A percentile compares a stretch with the other conserved stretches of the same genome.
These are phyloP conservation scores for Ctenopoma kingsleyae DNA, from an alignment of 2,797 vertebrate species.

Conservation along the genomic window DNA sequence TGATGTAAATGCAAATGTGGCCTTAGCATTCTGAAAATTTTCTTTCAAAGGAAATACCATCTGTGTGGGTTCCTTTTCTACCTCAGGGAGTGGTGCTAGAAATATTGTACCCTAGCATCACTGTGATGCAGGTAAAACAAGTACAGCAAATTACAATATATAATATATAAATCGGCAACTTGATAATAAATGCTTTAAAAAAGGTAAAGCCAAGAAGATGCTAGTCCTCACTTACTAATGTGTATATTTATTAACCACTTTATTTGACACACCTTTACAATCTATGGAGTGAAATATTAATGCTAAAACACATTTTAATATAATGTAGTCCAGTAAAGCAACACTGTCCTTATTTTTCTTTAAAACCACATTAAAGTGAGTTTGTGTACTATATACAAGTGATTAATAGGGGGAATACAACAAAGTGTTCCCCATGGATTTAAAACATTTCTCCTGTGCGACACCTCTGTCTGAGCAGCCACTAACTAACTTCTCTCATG, in stretches of 20 bases:
- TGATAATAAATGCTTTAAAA: not conserved
- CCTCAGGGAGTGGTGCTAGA: conserved; percentile 19
- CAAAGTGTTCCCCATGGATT: not conserved
- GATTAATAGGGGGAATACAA: not conserved
- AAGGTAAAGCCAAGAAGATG: not conserved
- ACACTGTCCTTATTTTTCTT: not conserved
- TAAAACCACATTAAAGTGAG: not conserved
- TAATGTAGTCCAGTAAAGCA: no score
- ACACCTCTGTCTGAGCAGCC: not conserved
- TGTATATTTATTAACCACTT: no score
- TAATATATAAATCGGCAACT: not conserved
- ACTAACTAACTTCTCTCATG: conserved; percentile 6
- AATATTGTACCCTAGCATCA: not conserved
- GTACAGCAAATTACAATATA: not conserved
- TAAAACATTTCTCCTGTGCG: not conserved
- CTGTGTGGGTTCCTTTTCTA: not conserved
- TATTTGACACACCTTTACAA: no score
- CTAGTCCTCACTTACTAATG: no score
- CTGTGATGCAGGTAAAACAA: conserved; percentile 1
- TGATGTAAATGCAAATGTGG: conserved; percentile 2
- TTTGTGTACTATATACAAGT: not conserved
- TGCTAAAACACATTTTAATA: no score
- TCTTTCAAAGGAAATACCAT: conserved; percentile 7
- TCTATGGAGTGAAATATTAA: no score
- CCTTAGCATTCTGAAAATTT: not conserved